These are phyloP conservation scores for Turnix velox DNA, from an alignment of 2,113 vertebrate species.

Conservation along the genomic window DNA sequence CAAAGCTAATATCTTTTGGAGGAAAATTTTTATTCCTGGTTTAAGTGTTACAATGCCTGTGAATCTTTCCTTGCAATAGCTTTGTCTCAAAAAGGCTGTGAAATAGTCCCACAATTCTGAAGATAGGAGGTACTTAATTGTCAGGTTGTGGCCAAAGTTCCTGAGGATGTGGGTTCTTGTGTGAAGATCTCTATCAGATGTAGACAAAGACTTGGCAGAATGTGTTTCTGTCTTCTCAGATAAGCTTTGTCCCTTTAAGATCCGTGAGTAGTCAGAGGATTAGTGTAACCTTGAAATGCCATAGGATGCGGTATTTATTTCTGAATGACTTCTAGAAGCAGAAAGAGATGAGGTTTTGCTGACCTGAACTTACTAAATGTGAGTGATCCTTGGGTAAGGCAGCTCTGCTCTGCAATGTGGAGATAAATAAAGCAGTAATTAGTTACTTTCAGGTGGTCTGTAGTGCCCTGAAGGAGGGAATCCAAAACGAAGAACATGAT, in stretches of 20 bases:
- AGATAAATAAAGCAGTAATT: background rate
- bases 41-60: background rate
- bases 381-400: rapidly evolving
- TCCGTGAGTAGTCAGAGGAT: background rate
- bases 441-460: background rate
- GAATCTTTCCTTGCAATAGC: background rate
- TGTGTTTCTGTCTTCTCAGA: background rate
- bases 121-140: background rate
- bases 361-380: background rate
- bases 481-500: background rate
- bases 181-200: background rate
- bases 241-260: background rate
- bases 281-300: background rate
- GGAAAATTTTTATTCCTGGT: background rate
- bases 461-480: background rate
- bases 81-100: background rate
- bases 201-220: background rate
- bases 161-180: background rate
- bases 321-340: background rate
- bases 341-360: background rate
- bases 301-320: background rate
- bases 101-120: background rate
- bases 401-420: background rate
- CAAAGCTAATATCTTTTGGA: background rate
- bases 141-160: background rate